Percentiles rank a stretch among this genome's conserved stretches.
Conservation (phyloP, 2,113 vertebrate species). For the Onychostruthus taczanowskii region DNA sequence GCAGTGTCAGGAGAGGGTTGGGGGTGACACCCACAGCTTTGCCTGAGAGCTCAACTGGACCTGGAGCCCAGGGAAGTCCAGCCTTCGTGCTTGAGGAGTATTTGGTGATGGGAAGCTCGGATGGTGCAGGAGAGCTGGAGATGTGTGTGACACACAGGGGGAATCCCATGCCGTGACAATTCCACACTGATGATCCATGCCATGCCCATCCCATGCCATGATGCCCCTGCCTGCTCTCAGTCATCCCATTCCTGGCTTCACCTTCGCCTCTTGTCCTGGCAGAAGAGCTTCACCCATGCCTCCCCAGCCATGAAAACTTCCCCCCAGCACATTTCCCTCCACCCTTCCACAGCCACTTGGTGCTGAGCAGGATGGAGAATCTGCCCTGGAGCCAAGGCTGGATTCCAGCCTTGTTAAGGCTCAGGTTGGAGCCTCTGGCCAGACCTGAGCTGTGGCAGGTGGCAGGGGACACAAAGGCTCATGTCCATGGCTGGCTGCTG, state of each 20-base stretch:
- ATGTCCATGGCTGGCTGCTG: background rate
- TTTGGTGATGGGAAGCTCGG: background rate
- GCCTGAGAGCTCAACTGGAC: background rate
- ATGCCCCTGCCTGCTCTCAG: background rate
- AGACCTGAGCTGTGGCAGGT: background rate
- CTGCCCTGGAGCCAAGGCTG: background rate
- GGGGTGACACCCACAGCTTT: background rate
- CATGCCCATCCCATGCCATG: rapidly evolving
- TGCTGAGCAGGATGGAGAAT: rapidly evolving
- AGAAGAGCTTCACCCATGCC: background rate
- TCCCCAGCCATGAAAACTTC: background rate
- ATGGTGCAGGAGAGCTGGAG: background rate
- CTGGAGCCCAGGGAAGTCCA: background rate
- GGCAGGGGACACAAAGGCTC: rapidly evolving
- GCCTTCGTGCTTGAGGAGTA: background rate
- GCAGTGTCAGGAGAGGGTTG: background rate
- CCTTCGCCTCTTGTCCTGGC: background rate
- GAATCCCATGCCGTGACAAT: background rate
- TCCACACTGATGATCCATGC: background rate
- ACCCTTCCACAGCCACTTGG: background rate
- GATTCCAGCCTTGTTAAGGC: background rate
- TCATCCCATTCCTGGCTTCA: background rate
- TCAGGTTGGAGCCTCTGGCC: background rate
- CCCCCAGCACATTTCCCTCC: background rate
- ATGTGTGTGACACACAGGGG: rapidly evolving